Base-by-base conservation (phyloP, 1,140 invertebrate genomes). In the Papilio glaucus region DNA sequence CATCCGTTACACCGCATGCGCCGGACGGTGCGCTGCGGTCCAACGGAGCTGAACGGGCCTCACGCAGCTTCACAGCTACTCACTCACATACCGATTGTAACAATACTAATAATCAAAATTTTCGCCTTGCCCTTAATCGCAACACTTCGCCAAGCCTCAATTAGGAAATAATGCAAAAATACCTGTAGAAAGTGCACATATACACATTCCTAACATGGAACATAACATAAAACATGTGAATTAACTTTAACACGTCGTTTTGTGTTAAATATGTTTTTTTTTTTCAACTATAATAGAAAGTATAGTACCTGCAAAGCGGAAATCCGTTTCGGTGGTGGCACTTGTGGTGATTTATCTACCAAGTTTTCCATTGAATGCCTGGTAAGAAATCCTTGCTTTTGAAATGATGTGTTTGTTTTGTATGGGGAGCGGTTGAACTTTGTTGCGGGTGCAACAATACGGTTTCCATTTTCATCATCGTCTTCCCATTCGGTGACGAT, bases 341-440 rank as follows among this genome's bases (percentile, higher is more conserved):
- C 79, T 81, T 91, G 89, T 63, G 89, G 89, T 69, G 85, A 84
- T 76, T 88, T 88, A 49, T 95, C 94, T 39, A 94, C 93, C 18
- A 96, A 87, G 86, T 96, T 96, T 83, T 96, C 96, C 95, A 96
- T 96, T 0, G 96, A 96, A 68, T 95, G 94, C 61, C 95, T 92
- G 18, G 93, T 91, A 21, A 93, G 88, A 74, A 86, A 86, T 74
- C 80, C 84, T 79, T 90, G 86, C 65, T 92, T 92, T 82, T 93
- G 89, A 39, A 90, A 91, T 24, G 81, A 38, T 18, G 77, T 72
- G 68, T 85, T 89, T 49, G 80, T 74, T 78, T 85, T 87, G 71
- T 89, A 85, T 10, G 91, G 74, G n/a, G 84, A 83, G 21, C 89
- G 83, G 67, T 88, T 87, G 73, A 91, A 87, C 72, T 91, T 93